Evolutionary conservation across 2,888 invertebrate genomes (phyloP).

Genomic region (Desoria tigrina): DNA sequence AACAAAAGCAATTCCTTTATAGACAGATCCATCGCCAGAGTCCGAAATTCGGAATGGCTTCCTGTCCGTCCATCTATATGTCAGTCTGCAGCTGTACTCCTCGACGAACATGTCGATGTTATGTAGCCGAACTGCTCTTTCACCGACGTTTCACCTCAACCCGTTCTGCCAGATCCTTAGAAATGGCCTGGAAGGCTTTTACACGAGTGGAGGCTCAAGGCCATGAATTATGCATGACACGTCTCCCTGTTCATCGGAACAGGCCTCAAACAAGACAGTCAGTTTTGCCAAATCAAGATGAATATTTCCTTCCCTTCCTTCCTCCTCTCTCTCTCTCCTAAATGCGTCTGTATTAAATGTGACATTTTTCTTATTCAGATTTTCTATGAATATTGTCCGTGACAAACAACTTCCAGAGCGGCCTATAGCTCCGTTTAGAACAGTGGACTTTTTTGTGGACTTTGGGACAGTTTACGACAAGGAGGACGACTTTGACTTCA

Average conservation of each 20-base stretch:
- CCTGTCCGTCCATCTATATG: too few relatives aligned
- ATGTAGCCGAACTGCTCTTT: conserved; percentile 24
- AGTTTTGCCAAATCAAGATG: conserved; percentile 46
- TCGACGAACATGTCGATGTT: neutral
- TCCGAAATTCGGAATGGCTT: too few relatives aligned
- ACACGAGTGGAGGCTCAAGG: conserved; percentile 35
- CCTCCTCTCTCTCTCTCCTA: conserved; percentile 6
- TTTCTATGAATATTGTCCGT: conserved; percentile 18
- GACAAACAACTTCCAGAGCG: conserved; percentile 18
- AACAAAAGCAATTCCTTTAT: too few relatives aligned
- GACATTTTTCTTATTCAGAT: conserved; percentile 36
- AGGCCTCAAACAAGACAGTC: conserved; percentile 16
- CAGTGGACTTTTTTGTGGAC: neutral
- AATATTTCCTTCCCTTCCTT: conserved; percentile 35
- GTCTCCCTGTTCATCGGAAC: conserved; percentile 30
- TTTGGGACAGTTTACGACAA: neutral
- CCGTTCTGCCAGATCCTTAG: neutral
- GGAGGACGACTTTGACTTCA: too few relatives aligned
- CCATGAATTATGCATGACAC: conserved; percentile 53
- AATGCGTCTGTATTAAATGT: conserved; percentile 30
- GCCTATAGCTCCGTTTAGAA: neutral
- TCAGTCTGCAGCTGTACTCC: too few relatives aligned
- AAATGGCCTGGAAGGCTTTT: conserved; percentile 32
- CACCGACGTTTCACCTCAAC: conserved; percentile 45
- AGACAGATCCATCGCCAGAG: too few relatives aligned